phyloP scores from a whole-genome alignment of 1,140 invertebrate species.

The Aphelenchoides avenae region DNA sequence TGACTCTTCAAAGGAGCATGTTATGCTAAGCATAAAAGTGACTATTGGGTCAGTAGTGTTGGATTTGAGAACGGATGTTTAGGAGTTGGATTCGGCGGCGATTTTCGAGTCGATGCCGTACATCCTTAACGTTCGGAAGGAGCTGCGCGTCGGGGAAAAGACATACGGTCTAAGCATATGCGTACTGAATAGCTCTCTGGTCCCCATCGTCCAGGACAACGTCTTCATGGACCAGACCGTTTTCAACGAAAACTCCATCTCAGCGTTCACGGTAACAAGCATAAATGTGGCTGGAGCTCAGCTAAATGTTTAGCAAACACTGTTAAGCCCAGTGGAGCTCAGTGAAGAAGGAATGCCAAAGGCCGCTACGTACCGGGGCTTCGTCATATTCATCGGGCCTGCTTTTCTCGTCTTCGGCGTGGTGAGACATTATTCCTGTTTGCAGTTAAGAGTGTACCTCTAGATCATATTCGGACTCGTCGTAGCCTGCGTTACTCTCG shows the following conservation, averaged over 20 bases:
- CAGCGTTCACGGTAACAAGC: conserved; percentile 20
- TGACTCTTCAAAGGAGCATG: conserved; percentile 5
- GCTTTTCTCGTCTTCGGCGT: conserved; percentile 24
- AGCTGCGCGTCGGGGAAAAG: conserved; percentile 10
- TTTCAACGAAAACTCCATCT: conserved; percentile 24
- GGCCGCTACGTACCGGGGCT: background rate
- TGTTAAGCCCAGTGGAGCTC: conserved; percentile 20
- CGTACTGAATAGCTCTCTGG: conserved; percentile 21
- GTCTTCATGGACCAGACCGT: conserved; percentile 23
- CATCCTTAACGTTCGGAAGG: background rate
- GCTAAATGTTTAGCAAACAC: no score
- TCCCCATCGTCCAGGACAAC: conserved; percentile 22
- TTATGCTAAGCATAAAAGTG: conserved; percentile 17
- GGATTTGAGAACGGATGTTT: no score
- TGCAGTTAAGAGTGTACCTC: background rate
- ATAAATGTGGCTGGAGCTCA: no score
- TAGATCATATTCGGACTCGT: conserved; percentile 19
- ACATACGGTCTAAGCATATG: conserved; percentile 25
- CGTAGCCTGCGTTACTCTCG: conserved; percentile 18
- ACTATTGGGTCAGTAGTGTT: no score
- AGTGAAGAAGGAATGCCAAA: conserved; percentile 14
- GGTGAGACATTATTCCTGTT: conserved; percentile 1
- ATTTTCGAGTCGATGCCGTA: conserved; percentile 19
- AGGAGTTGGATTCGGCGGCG: no score
- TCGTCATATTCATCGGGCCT: conserved; percentile 24